phyloP scores from a whole-genome alignment of 1,140 invertebrate genomes.

The Dermatophagoides farinae region DNA sequence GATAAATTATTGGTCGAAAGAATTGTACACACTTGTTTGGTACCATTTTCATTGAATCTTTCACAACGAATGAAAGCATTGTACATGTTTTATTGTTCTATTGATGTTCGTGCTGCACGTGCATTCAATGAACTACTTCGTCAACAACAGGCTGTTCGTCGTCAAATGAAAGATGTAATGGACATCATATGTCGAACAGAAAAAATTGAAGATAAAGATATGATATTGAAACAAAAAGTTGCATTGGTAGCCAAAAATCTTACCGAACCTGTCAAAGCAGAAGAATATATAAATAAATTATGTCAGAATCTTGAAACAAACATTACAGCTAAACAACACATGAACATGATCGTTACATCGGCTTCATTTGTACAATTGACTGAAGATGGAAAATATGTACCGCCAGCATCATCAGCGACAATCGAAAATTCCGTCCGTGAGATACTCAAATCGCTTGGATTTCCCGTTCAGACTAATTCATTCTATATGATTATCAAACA shows the following conservation, averaged over 20 bases:
- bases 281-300: slow-evolving; percentile 76
- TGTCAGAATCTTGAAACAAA: slow-evolving; percentile 70
- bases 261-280: slow-evolving; percentile 77
- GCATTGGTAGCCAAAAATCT: slow-evolving; percentile 28
- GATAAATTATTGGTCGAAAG: slow-evolving; percentile 67
- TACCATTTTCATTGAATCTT: slow-evolving; percentile 68
- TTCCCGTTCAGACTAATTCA: slow-evolving; percentile 77
- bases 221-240: slow-evolving; percentile 16
- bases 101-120: slow-evolving; percentile 73
- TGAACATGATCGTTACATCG: slow-evolving; percentile 17
- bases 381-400: slow-evolving; percentile 44
- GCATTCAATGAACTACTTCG: slow-evolving; percentile 58
- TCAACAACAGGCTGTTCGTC: slow-evolving; percentile 62
- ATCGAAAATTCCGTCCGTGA: slow-evolving; percentile 28
- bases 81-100: slow-evolving; percentile 69
- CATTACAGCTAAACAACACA: slow-evolving; percentile 20
- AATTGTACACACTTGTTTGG: slow-evolving; percentile 80
- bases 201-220: slow-evolving; percentile 17
- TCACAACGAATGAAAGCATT: slow-evolving; percentile 74
- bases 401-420: slow-evolving; percentile 27
- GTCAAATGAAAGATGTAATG: slow-evolving; percentile 60
- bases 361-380: slow-evolving; percentile 14
- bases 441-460: slow-evolving; percentile 77
- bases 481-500: slow-evolving; percentile 91
- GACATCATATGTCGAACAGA: slow-evolving; percentile 39